A percentile compares a stretch with the other conserved stretches of the same genome.
These are phyloP conservation scores for Calycopis cecrops DNA, from an alignment of 1,140 invertebrate species.

Conservation along the genomic window DNA sequence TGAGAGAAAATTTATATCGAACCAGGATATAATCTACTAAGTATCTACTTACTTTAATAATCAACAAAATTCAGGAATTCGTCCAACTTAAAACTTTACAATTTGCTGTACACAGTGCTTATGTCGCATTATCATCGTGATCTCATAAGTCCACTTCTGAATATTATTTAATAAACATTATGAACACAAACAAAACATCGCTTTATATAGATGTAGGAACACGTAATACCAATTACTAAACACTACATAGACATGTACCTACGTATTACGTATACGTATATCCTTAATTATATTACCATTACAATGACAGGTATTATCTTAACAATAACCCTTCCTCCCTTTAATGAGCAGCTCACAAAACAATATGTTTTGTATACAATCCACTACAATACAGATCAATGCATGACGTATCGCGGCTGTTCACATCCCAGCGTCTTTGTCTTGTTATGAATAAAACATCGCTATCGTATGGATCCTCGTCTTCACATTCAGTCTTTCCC, in stretches of 20 bases:
- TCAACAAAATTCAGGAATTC: no score
- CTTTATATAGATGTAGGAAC: background rate
- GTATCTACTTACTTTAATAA: no score
- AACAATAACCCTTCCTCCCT: conserved; percentile 27
- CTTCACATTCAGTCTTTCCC: conserved; percentile 4
- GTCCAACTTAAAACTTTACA: no score
- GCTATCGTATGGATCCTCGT: conserved; percentile 34
- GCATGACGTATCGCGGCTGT: conserved; percentile 37
- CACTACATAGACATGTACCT: conserved; percentile 19
- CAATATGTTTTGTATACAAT: conserved; percentile 49
- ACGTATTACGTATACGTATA: conserved; percentile 18
- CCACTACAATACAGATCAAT: conserved; percentile 47
- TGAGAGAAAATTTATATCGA: no score
- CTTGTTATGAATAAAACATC: conserved; percentile 61
- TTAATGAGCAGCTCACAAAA: conserved; percentile 28
- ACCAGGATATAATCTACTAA: no score
- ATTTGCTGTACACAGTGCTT: no score
- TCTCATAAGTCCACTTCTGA: no score
- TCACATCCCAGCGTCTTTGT: conserved; percentile 49
- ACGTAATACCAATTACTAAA: background rate
- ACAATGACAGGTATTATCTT: conserved; percentile 30
- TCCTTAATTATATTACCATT: conserved; percentile 21
- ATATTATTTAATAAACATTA: no score
- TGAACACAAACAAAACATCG: no score
- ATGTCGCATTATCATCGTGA: no score